Evolutionary conservation across 2,888 invertebrate genomes (phyloP).

Genomic region (Mesorhabditis belari): DNA sequence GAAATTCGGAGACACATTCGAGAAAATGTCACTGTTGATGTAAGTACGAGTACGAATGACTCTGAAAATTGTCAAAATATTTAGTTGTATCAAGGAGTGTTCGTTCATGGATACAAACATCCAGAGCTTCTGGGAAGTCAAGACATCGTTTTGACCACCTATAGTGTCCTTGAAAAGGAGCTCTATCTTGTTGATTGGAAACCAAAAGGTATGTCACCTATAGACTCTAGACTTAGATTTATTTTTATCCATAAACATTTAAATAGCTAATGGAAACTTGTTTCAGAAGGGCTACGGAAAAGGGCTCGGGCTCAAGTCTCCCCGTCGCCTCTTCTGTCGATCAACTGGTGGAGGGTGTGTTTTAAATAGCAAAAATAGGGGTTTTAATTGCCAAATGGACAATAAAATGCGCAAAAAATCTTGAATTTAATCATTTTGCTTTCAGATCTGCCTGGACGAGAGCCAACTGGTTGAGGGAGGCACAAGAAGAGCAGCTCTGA

Average conservation of each 20-base stretch:
- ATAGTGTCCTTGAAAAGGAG: conserved; percentile 64
- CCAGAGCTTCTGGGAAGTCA: conserved; percentile 62
- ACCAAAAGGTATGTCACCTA: no score
- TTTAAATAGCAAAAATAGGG: neutral
- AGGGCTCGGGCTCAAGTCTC: conserved; percentile 65
- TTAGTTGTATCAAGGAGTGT: conserved; percentile 29
- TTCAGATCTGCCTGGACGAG: conserved; percentile 63
- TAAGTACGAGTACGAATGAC: conserved; percentile 4
- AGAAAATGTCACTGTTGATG: conserved; percentile 34
- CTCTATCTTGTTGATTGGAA: conserved; percentile 61
- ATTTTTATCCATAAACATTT: no score
- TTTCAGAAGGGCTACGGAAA: conserved; percentile 57
- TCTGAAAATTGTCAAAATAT: neutral
- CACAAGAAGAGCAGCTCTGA: conserved; percentile 62
- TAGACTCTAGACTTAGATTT: no score
- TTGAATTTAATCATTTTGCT: neutral
- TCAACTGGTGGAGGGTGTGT: conserved; percentile 72
- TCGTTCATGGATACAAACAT: conserved; percentile 24
- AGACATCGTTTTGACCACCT: conserved; percentile 71
- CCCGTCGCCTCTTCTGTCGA: conserved; percentile 65
- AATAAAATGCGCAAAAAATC: no score
- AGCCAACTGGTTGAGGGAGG: conserved; percentile 71
- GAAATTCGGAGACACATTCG: conserved; percentile 58
- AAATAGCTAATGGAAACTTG: conserved; percentile 7
- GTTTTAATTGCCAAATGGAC: neutral